Evolutionary conservation across 2,888 invertebrate species (phyloP).

Genomic region (Protodeltote pygarga): DNA sequence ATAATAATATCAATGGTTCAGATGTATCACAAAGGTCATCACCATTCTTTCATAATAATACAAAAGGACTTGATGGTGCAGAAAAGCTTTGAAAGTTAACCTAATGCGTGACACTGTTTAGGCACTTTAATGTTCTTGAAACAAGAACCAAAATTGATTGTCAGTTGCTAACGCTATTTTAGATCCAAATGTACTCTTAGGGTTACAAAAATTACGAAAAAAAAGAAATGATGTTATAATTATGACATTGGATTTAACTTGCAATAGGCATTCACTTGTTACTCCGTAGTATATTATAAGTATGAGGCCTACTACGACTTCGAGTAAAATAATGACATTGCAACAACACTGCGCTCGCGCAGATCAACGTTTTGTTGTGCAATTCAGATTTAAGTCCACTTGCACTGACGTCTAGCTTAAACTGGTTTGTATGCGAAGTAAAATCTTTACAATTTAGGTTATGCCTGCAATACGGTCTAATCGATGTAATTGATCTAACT

Average conservation of each 20-base stretch:
- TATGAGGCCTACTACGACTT: conserved; percentile 40
- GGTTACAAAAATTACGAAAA: not conserved
- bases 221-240: conserved; percentile 7
- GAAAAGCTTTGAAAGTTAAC: not conserved
- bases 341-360: conserved; percentile 42
- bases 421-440: conserved; percentile 37
- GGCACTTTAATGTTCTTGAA: not conserved
- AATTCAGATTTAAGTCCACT: conserved; percentile 55
- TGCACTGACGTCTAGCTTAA: conserved; percentile 46
- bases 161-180: too few relatives aligned
- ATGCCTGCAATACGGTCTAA: conserved; percentile 11
- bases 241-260: conserved; percentile 12
- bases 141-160: conserved; percentile 21
- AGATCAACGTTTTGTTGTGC: conserved; percentile 49
- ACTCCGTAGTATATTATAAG: conserved; percentile 20
- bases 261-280: conserved; percentile 27
- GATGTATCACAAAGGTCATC: conserved; percentile 34
- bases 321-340: conserved; percentile 40
- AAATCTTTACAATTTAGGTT: conserved; percentile 30
- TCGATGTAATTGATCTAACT: conserved; percentile 8
- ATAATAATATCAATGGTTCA: conserved; percentile 41
- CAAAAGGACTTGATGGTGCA: not conserved
- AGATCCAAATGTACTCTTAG: too few relatives aligned
- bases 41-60: conserved; percentile 29
- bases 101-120: not conserved